These are phyloP conservation scores for Dascillus cervinus DNA, from an alignment of 2,888 invertebrate species.

Conservation along the genomic window DNA sequence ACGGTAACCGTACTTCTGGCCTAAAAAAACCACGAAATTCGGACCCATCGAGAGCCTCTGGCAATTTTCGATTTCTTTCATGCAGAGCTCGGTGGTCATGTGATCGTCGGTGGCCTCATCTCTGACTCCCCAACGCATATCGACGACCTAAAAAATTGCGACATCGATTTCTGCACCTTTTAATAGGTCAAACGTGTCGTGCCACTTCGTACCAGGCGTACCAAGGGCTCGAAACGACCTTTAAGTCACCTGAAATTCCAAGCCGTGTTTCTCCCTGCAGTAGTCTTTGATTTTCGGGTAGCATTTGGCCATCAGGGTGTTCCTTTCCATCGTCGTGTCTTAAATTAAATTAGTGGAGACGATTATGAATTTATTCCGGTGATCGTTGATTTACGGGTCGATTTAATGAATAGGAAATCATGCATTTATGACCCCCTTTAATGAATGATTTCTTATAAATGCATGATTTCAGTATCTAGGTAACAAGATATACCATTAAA, in stretches of 20 bases:
- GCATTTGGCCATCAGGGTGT: constrained; percentile 96
- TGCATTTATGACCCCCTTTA: too few relatives aligned
- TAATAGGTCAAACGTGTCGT: constrained; percentile 18
- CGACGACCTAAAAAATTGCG: constrained; percentile 71
- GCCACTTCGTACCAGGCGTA: constrained; percentile 22
- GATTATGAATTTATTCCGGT: too few relatives aligned
- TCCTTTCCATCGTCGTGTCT: constrained; percentile 95
- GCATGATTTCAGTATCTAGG: too few relatives aligned
- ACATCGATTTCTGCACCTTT: constrained; percentile 12
- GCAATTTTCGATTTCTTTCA: constrained; percentile 97
- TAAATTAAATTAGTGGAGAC: too few relatives aligned
- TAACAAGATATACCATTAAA: too few relatives aligned
- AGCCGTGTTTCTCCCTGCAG: constrained; percentile 92
- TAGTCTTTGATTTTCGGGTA: constrained; percentile 96
- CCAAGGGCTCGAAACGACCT: constrained; percentile 26
- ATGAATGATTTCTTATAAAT: too few relatives aligned
- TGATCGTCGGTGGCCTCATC: constrained; percentile 99
- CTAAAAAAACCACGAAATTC: constrained; percentile 93
- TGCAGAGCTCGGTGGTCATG: constrained; percentile 97
- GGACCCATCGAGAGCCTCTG: constrained; percentile 96
- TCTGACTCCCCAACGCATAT: constrained; percentile 97
- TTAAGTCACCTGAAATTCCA: constrained; percentile 85
- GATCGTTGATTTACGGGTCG: too few relatives aligned
- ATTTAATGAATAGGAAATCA: too few relatives aligned
- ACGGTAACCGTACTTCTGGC: constrained; percentile 97